Conservation (phyloP, 2,888 invertebrate species). For the Dryocosmus kuriphilus region DNA sequence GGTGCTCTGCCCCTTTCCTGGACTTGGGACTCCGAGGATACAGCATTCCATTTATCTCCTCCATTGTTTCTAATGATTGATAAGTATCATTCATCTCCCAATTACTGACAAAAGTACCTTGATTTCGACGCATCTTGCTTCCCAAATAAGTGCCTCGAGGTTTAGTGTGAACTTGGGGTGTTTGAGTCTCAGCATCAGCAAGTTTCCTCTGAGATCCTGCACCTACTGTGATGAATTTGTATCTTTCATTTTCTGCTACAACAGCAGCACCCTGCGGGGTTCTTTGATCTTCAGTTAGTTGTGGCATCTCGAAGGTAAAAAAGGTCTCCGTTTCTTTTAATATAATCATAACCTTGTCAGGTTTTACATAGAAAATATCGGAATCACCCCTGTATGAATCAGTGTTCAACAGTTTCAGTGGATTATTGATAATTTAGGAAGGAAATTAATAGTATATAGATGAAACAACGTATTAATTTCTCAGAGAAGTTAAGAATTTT, state of each 20-base stretch:
- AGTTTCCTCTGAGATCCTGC: constrained; percentile 84
- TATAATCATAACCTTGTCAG: constrained; percentile 76
- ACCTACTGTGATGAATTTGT: constrained; percentile 84
- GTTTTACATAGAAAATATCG: not conserved
- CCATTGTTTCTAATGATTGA: constrained; percentile 9
- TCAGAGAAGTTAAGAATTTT: constrained; percentile 1
- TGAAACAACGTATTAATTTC: too few relatives aligned
- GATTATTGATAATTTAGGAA: not conserved
- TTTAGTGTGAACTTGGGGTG: constrained; percentile 81
- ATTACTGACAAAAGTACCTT: constrained; percentile 84
- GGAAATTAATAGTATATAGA: not conserved
- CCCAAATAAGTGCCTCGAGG: constrained; percentile 82
- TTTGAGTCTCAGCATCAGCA: constrained; percentile 85
- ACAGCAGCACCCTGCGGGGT: constrained; percentile 81
- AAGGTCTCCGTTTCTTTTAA: constrained; percentile 84
- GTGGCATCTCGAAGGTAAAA: constrained; percentile 83
- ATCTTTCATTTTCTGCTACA: constrained; percentile 83
- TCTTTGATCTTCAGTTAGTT: constrained; percentile 82
- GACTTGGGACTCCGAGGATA: not conserved
- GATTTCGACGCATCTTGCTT: constrained; percentile 80
- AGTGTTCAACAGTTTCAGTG: not conserved
- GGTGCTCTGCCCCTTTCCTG: constrained; percentile 4
- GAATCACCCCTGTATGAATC: not conserved
- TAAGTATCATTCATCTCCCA: constrained; percentile 90
- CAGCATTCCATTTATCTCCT: constrained; percentile 10